These are phyloP conservation scores for Microtus oregoni DNA, from an alignment of 2,113 vertebrate species.

Conservation along the genomic window DNA sequence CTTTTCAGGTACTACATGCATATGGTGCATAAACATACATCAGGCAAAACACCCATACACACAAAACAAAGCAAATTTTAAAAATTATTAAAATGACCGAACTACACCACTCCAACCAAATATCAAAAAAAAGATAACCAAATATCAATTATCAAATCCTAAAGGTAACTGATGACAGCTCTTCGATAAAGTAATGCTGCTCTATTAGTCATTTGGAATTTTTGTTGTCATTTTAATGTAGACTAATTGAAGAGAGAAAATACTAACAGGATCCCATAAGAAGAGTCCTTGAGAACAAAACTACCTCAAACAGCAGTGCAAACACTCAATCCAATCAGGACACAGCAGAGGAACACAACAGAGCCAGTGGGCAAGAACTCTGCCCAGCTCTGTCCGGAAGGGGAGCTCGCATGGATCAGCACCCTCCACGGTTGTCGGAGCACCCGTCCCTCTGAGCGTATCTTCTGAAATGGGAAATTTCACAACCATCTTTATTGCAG, in stretches of 20 bases:
- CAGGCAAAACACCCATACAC: not conserved
- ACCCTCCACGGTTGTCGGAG: not conserved
- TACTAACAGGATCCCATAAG: not conserved
- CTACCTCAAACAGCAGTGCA: not conserved
- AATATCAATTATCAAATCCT: not conserved
- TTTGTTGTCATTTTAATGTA: not conserved
- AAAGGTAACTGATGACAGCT: not conserved
- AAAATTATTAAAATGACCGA: not conserved
- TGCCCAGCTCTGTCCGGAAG: not conserved
- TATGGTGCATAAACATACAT: not conserved
- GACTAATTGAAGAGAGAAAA: not conserved
- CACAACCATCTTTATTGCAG: conserved; percentile 34
- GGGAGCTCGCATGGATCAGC: not conserved
- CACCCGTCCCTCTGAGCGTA: not conserved
- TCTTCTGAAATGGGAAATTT: conserved; percentile 44
- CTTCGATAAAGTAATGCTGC: not conserved
- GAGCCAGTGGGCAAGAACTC: not conserved
- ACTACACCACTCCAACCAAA: not conserved
- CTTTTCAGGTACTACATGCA: not conserved
- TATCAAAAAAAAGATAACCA: not conserved
- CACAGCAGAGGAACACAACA: not conserved
- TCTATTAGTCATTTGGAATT: not conserved
- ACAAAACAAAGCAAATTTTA: not conserved
- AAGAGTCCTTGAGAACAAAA: not conserved
- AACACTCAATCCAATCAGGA: not conserved